Base-by-base conservation (phyloP, 2,888 invertebrate species). In the Gonocerus acuteangulatus region DNA sequence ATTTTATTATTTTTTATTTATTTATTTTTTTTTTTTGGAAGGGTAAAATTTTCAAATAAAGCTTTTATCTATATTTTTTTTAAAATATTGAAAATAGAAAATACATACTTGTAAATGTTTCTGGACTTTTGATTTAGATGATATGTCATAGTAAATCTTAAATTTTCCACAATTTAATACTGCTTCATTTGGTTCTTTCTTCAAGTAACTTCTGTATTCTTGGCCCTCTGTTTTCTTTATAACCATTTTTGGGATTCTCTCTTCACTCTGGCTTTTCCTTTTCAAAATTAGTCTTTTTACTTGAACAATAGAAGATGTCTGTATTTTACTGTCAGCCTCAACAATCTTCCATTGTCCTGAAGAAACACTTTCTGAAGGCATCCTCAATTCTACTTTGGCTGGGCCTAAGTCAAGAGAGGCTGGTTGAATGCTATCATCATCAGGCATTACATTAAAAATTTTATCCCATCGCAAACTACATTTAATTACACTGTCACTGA, bases 221-320 rank as follows among this genome's bases (percentile, higher is more conserved):
- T 62, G 47, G 36, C 62, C 58, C 9, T 58, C 64, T 7, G 59
- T 64, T 54, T 62, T 64, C 32, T 64, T 64, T 16, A 64, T 64
- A 7, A 64, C 60, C 64, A 64, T 64, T 62, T 64, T 64, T 3
- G 64, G 64, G 19, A 64, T 47, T 32, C 62, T 54, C 32, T 62
- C 64, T 45, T 51, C 59, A 15, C 42, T 36, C 16, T 59, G 45
- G 19, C 27, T 45, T 44, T 64, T 62, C 23, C 57, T 51, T 32
- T 64, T 64, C 2, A 64, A 48, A 19, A 64, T 62, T 9, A 64
- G 44, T 22, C 60, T 36, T 44, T 62, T 62, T 19, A 62, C 64
- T 2, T 59, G 39, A 16, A 61, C 61, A n/a, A 64, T 59, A 9
- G 61, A 62, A 1, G 64, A 62, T 16, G 57, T 61, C 39, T 61